These are phyloP conservation scores for Ophioninae sp. DNA, from an alignment of 2,888 invertebrate genomes.

Conservation along the genomic window DNA sequence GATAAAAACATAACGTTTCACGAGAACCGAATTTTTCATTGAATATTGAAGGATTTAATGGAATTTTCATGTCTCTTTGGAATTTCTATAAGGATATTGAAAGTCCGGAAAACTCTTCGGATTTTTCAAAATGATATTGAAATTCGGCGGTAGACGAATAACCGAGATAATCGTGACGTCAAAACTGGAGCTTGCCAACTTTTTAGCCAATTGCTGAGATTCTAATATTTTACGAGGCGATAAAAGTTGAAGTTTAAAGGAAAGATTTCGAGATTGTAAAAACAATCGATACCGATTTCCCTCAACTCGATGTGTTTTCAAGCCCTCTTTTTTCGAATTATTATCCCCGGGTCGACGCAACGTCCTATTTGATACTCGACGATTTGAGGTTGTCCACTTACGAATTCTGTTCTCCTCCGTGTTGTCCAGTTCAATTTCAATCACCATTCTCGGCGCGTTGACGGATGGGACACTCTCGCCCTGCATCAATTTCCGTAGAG, in stretches of 20 bases:
- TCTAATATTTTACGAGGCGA: neutral
- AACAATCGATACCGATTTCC: neutral
- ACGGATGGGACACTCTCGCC: slow-evolving; percentile 1
- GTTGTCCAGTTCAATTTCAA: slow-evolving; percentile 72
- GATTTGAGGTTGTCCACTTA: slow-evolving; percentile 63
- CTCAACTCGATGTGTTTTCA: neutral
- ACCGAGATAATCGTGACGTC: neutral
- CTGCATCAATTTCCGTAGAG: slow-evolving; percentile 38
- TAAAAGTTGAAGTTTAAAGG: neutral
- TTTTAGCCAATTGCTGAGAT: neutral
- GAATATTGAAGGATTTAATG: neutral
- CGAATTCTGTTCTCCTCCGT: slow-evolving; percentile 70
- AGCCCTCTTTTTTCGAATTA: neutral
- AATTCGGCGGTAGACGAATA: neutral
- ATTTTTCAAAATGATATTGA: too few relatives aligned
- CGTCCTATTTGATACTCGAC: slow-evolving; percentile 12
- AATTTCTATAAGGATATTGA: too few relatives aligned
- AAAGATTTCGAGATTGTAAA: neutral
- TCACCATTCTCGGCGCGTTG: slow-evolving; percentile 63
- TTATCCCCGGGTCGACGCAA: neutral
- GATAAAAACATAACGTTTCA: too few relatives aligned
- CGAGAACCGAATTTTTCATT: too few relatives aligned
- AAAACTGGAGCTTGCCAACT: neutral
- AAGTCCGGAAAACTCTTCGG: too few relatives aligned
- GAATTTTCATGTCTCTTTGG: too few relatives aligned